These are phyloP conservation scores for Tylochromis polylepis DNA, from an alignment of 2,113 vertebrate genomes.

Conservation along the genomic window DNA sequence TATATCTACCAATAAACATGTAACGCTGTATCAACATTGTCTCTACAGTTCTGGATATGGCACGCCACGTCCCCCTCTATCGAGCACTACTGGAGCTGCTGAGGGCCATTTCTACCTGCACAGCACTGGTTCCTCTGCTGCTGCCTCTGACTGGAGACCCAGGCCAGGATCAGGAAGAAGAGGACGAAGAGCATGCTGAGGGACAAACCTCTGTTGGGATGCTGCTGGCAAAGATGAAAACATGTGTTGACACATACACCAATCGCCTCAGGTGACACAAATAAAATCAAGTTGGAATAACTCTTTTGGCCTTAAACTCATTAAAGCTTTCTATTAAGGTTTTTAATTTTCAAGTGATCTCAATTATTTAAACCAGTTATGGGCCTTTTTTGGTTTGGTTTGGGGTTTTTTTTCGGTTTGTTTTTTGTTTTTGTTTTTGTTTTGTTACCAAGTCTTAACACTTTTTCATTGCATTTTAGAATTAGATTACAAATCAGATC, in stretches of 20 bases:
- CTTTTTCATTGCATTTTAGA: background rate
- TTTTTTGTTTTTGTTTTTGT: fast-evolving
- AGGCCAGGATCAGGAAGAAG: conserved; percentile 78
- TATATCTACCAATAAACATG: background rate
- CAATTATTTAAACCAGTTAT: background rate
- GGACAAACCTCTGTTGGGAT: conserved; percentile 93
- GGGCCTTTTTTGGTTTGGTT: background rate
- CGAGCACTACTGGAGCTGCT: conserved; percentile 91
- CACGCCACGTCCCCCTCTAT: conserved; percentile 93
- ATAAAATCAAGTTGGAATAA: background rate
- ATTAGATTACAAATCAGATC: background rate
- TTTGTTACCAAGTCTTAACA: background rate
- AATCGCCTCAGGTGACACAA: conserved; percentile 84
- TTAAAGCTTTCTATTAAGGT: too few species aligned
- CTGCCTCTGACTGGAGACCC: conserved; percentile 86
- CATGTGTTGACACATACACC: conserved; percentile 97
- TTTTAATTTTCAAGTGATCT: background rate
- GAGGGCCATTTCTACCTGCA: conserved; percentile 90
- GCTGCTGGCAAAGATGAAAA: conserved; percentile 98
- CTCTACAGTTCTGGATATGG: conserved; percentile 91
- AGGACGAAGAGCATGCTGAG: conserved; percentile 86
- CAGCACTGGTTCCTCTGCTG: conserved; percentile 87
- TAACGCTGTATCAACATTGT: background rate
- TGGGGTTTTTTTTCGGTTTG: background rate
- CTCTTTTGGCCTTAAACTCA: background rate